Base-by-base conservation (phyloP, 2,888 invertebrate genomes). In the Dryomyza anilis region DNA sequence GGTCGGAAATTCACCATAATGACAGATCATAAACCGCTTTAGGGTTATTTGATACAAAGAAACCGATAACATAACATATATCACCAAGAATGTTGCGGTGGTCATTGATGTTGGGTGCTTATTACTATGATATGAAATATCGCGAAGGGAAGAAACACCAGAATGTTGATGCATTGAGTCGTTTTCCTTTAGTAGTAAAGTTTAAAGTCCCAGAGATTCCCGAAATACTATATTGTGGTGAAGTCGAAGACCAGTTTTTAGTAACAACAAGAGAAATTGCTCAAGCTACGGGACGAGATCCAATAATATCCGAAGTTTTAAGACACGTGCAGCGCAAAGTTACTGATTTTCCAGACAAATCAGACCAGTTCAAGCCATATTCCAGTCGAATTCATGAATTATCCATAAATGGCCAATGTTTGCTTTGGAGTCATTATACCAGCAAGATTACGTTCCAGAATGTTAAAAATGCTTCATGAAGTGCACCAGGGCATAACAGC, bases 361-460 rank as follows among this genome's bases (percentile, higher is more conserved):
- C 63, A 30, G 52, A 48, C 30, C 14, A 60, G 14, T 64, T 64
- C 16, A 59, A 64, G 16, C 55, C 63, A 2, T 64, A 53, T 29
- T 10, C 12, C n/a, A 50, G 25, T 16, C 60, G 45, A 61, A 36
- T 67, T 10, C 29, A 25, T n/a, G 60, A 64, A 29, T 16, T 64
- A 36, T 60, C 56, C 2, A 50, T 66, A 25, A 59, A 50, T 7
- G 29, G 23, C n/a, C 39, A 64, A 27, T 66, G 63, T 50, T 39
- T 66, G 29, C 16, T 66, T 27, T 60, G 63, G 63, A 30, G 59
- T 59, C 4, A 53, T 60, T 10, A 61, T 63, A 25, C 62, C 62
- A n/a, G 7, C 14, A 3, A 45, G 30, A 8, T 16, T 63, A 5
- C 33, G 56, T 5, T 27, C 53, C 12, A 56, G 29, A n/a, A 46